Base-by-base conservation (phyloP, 2,888 invertebrate genomes). In the Cremastinae sp. region DNA sequence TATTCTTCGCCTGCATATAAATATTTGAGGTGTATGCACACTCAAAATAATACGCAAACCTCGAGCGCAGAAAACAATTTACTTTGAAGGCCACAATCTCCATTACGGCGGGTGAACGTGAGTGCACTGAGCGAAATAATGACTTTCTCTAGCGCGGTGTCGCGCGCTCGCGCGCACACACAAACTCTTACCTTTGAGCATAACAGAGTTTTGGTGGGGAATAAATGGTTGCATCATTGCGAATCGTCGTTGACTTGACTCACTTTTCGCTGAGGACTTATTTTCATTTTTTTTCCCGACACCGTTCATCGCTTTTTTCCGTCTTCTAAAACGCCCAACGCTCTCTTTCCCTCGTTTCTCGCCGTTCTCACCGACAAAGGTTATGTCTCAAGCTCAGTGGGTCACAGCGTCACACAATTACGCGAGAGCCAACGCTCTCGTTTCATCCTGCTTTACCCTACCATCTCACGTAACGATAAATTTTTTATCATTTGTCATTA, bases 31-130 rank as follows among this genome's bases (percentile, higher is more conserved):
- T 3, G 28, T 28, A 28, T 28, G 28, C 28, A 28, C 28, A 28
- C 28, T 28, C 28, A 28, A 28, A 28, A 49, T 62, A 43, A 20
- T 64, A 58, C 59, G 18, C 49, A 80, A 79, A 83, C 83, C 81
- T 85, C 78, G 41, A n/a, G 41, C 41, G 80, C 81, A 85, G 84
- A 88, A 88, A 86, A 89, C 88, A 89, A 89, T 89, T 89, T 89
- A 89, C 86, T 87, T 88, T 87, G 89, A 89, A 89, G 89, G 89
- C 89, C 89, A 82, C 87, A 88, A 86, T 87, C 84, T 86, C 89
- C 84, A 89, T 89, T 89, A 89, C 81, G 76, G 71, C 75, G 82
- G 82, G 79, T 74, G 82, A 85, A 87, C 87, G 86, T 86, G 86
- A 85, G 83, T 81, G 71, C 64, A 59, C 73, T 28, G 65, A 79